Evolutionary conservation across 2,888 invertebrate genomes (phyloP).

Genomic region (Tryphoninae sp.): DNA sequence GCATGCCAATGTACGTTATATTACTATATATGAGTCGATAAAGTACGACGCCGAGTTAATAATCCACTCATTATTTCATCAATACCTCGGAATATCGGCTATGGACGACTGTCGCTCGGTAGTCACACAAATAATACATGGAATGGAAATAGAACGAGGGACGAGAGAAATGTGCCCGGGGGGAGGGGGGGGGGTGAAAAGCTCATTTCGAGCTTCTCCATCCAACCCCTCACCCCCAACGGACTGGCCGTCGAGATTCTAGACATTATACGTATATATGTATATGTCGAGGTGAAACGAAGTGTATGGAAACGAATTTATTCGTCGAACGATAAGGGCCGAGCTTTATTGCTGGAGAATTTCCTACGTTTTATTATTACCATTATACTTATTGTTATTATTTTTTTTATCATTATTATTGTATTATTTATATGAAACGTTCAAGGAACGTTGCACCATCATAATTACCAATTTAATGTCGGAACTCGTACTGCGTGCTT

Average conservation of each 20-base stretch:
- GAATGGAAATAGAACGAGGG: constrained; percentile 1
- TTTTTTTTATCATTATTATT: not conserved
- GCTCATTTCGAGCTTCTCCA: constrained; percentile 22
- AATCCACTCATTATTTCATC: constrained; percentile 79
- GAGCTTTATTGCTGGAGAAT: constrained; percentile 6
- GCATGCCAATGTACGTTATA: constrained; percentile 77
- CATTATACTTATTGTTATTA: not conserved
- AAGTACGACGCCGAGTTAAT: constrained; percentile 72
- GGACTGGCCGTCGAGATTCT: not conserved
- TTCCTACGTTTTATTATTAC: not conserved
- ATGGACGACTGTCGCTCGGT: constrained; percentile 3
- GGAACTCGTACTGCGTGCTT: not conserved
- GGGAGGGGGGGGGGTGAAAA: not conserved
- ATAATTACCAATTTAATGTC: not conserved
- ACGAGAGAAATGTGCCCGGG: constrained; percentile 9
- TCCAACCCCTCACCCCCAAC: no score
- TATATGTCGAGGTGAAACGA: not conserved
- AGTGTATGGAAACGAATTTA: constrained; percentile 22
- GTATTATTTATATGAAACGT: not conserved
- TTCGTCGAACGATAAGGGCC: not conserved
- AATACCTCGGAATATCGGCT: constrained; percentile 71
- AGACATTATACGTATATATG: not conserved
- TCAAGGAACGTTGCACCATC: not conserved
- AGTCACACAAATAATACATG: constrained; percentile 17
- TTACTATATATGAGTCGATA: constrained; percentile 59